Base-by-base conservation (phyloP, 2,113 vertebrate species). In the Amazona guildingii region DNA sequence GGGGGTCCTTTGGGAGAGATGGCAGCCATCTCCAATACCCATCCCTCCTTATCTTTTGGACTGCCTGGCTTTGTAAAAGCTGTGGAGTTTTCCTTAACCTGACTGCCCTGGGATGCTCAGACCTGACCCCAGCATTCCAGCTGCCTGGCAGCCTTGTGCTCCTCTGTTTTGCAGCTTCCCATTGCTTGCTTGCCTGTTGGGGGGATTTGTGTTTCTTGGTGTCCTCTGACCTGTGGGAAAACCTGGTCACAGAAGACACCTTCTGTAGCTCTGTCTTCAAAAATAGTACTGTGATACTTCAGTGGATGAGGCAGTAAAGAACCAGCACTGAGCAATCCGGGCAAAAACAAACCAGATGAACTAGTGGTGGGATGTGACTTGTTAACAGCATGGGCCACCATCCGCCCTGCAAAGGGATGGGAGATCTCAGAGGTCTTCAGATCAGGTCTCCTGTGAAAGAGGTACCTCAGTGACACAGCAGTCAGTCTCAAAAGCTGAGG, bases 331-430 rank as follows among this genome's bases (percentile, higher is more conserved):
- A 63, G 78, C 23, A 41, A 5, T 18, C 15, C 46, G 63, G 49
- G 29, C 25, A 63, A 73, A 77, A 4, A 7, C 49, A 77, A 19
- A 55, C 7, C 46, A 80, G 67, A 48, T 3, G 8, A 75, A 52
- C 24, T 14, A 10, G 37, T 4, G 21, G 43, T 63, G 57, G 75
- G 70, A 72, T 2, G 8, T 59, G 46, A 49, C 67, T 59, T 27
- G 7, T 24, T 28, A 77, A 23, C 43, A 72, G 29, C 5, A 4
- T 0, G 0, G 52, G 76, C 25, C 39, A 54, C 37, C 23, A 3
- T 19, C 48, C 0, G 0, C 17, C 43, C 31, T 27, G 2, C 27
- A 25, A 25, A 66, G 39, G 44, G 55, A 23, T 68, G 48, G 62
- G 52, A 72, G 33, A 43, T 69, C 67, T 61, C 41, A 35, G 79